Evolutionary conservation across 2,113 vertebrate genomes (phyloP), one percentile per base, ranked within the genome.

Genomic region (Phycodurus eques): DNA sequence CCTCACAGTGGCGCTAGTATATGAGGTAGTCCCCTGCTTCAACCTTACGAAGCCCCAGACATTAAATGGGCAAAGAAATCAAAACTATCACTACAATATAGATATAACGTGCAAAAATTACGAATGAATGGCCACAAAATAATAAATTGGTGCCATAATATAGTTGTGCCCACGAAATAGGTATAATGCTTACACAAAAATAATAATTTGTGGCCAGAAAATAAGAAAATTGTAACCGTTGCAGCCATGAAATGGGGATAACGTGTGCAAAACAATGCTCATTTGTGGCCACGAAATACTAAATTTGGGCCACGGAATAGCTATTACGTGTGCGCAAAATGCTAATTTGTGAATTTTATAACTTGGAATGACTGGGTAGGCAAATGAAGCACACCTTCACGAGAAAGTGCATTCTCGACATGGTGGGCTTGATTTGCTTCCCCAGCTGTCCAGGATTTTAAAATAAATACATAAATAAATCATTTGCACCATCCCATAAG

Each of bases 1-100:
- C 81, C 85, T 84, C 74, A 66, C 8, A 75, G 68, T 73, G 83
- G 80, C 35, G 46, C 80, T 66, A 56, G 71, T 31, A 22, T 35
- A 39, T 67, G 7, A 54, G 33, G 10, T 73, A 56, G 27, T 75
- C 1, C 2, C 73, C 74, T 15, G 71, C 72, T 53, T 76, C 69
- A 84, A 85, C 74, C 20, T 54, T 54, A 8, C 27, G 6, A 60
- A 73, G 61, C 31, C 59, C 59, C 31, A 35, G 4, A 22, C 53
- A n/a, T 54, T 5, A n/a, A 20, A 22, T n/a, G 9, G 53, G 53
- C 3, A 17, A 7, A 51, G 17, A 51, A 51, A 17, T 51, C 5
- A 1, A 2, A 7, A 53, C 51, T 20, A n/a, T 54, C 20, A 14
- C 8, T n/a, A n/a, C 6, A 54, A 54, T n/a, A 9, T 54, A 39